These are phyloP conservation scores for Diarsia rubi DNA, from an alignment of 2,888 invertebrate species.

Conservation along the genomic window DNA sequence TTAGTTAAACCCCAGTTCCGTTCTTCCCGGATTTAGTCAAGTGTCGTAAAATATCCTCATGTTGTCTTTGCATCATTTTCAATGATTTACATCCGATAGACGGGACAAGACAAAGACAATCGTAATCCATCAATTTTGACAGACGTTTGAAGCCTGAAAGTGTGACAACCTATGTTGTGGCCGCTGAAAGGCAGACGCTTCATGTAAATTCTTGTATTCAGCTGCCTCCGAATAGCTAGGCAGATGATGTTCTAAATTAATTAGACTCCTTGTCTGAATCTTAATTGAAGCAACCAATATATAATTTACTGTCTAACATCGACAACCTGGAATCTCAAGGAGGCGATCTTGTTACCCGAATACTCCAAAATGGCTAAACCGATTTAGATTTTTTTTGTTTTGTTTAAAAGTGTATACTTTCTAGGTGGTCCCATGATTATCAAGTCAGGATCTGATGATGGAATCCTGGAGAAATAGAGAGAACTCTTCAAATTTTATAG, in stretches of 20 bases:
- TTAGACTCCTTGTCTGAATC: not conserved
- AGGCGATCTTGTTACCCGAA: too few species aligned
- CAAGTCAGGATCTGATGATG: too few species aligned
- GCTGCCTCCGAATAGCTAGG: not conserved
- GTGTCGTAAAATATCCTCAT: not conserved
- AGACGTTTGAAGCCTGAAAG: not conserved
- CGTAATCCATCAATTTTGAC: not conserved
- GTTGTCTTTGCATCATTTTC: too few species aligned
- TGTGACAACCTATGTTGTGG: not conserved
- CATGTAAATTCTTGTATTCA: not conserved
- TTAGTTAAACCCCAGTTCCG: not conserved
- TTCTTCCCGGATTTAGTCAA: not conserved
- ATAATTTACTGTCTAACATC: constrained; percentile 1
- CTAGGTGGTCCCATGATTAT: too few species aligned
- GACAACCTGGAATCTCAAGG: constrained; percentile 7
- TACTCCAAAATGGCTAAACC: too few species aligned
- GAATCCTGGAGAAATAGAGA: too few species aligned
- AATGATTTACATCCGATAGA: too few species aligned
- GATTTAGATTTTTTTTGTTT: too few species aligned
- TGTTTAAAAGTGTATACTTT: too few species aligned
- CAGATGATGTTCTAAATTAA: not conserved
- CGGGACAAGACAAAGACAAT: too few species aligned
- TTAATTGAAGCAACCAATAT: not conserved
- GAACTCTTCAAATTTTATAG: too few species aligned
- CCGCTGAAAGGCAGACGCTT: not conserved